Percentiles rank a stretch among this genome's conserved stretches.
Evolutionary conservation across 2,888 invertebrate genomes (phyloP).

Genomic region (Trissonchulus sp.): DNA sequence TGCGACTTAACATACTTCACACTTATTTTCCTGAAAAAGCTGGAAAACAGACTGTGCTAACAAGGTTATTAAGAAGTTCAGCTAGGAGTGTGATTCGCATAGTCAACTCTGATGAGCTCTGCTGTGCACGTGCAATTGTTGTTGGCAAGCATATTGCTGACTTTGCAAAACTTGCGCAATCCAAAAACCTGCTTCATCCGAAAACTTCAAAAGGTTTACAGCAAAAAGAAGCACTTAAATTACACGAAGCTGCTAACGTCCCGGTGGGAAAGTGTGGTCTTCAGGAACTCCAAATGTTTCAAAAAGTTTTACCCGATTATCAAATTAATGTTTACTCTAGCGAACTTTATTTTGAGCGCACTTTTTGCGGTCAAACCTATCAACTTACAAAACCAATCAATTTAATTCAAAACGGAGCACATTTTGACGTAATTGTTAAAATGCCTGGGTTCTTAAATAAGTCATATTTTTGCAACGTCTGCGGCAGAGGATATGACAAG

Average conservation of each 20-base stretch:
- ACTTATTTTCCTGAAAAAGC: constrained; percentile 3
- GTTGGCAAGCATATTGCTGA: background rate
- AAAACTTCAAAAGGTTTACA: background rate
- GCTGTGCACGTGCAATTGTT: background rate
- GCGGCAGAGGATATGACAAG: background rate
- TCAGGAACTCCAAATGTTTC: background rate
- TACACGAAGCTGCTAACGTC: background rate
- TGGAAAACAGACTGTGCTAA: too few relatives aligned
- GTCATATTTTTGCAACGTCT: background rate
- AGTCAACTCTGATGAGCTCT: background rate
- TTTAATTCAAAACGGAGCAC: background rate
- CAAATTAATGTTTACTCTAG: background rate
- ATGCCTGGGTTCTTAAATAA: background rate
- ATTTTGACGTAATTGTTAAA: background rate
- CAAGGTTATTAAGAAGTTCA: too few relatives aligned
- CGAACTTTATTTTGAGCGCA: background rate
- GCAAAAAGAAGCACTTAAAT: background rate
- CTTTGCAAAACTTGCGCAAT: background rate
- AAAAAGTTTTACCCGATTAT: background rate
- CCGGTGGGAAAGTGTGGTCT: background rate
- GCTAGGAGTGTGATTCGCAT: background rate
- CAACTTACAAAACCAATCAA: background rate
- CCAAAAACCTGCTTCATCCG: background rate
- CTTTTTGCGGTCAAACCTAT: background rate
- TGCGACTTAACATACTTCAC: constrained; percentile 19